phyloP scores from a whole-genome alignment of 2,113 vertebrate genomes.

The Colinus virginianus region DNA sequence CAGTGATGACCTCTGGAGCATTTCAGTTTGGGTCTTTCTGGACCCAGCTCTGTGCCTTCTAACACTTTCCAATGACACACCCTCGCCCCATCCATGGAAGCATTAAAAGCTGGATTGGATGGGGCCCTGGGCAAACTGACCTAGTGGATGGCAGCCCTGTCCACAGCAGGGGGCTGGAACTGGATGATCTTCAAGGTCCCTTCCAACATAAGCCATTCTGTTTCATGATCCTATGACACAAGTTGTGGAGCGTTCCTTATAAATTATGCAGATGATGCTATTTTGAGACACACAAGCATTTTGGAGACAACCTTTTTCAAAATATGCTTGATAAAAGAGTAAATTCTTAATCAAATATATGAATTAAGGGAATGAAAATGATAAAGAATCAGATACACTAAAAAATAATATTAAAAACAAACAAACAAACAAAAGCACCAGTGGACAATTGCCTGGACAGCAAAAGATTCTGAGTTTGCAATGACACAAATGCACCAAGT shows the following conservation, averaged over 20 bases:
- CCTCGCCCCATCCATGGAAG: too few species aligned
- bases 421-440: fast-evolving
- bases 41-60: not conserved
- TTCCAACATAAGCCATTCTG: too few species aligned
- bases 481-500: not conserved
- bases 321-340: not conserved
- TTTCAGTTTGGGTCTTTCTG: not conserved
- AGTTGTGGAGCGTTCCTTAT: not conserved
- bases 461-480: not conserved
- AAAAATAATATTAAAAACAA: not conserved
- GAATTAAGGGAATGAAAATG: not conserved
- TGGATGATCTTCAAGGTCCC: too few species aligned
- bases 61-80: not conserved
- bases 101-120: too few species aligned
- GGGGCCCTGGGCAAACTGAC: too few species aligned
- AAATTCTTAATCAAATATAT: not conserved
- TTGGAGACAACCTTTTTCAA: not conserved
- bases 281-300: not conserved
- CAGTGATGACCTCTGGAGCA: not conserved
- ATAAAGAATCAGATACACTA: not conserved
- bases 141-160: too few species aligned
- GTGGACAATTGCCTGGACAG: not conserved
- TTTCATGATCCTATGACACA: not conserved
- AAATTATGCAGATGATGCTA: not conserved
- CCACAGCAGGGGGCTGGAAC: too few species aligned